A percentile compares a stretch with the other conserved stretches of the same genome.
These are phyloP conservation scores for Tursiops truncatus DNA, from an alignment of 2,113 vertebrate species.

Conservation along the genomic window DNA sequence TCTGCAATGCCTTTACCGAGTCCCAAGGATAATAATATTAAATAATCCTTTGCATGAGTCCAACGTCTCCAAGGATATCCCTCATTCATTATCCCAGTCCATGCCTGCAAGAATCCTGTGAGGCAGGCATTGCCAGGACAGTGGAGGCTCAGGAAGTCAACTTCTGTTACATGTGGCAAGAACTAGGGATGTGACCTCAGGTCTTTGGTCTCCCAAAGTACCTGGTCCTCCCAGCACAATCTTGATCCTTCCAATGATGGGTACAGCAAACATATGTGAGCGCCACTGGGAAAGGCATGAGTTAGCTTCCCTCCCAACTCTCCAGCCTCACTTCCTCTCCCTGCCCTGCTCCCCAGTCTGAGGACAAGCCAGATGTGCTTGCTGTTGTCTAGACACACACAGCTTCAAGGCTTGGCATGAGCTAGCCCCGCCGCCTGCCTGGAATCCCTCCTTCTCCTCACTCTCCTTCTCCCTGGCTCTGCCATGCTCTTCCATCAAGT, in stretches of 20 bases:
- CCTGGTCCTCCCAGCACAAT: neutral
- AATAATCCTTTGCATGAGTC: neutral
- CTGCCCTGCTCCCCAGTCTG: neutral
- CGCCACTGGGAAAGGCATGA: neutral
- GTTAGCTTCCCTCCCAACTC: neutral
- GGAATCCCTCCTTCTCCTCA: neutral
- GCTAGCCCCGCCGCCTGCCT: neutral
- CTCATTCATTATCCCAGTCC: neutral
- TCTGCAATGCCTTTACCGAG: neutral
- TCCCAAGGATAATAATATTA: neutral
- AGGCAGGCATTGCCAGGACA: too few relatives aligned
- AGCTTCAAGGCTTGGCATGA: neutral
- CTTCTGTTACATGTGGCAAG: neutral
- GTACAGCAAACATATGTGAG: neutral
- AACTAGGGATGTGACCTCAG: neutral
- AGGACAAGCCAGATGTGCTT: neutral
- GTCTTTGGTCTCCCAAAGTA: neutral
- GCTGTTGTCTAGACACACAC: neutral
- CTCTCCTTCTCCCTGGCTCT: neutral
- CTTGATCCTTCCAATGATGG: neutral
- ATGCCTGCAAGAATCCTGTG: too few relatives aligned
- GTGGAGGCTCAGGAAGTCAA: neutral
- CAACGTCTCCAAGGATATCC: neutral
- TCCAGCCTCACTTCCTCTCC: neutral
- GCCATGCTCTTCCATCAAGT: neutral